phyloP scores from a whole-genome alignment of 2,113 vertebrate genomes.

The Capreolus pygargus region DNA sequence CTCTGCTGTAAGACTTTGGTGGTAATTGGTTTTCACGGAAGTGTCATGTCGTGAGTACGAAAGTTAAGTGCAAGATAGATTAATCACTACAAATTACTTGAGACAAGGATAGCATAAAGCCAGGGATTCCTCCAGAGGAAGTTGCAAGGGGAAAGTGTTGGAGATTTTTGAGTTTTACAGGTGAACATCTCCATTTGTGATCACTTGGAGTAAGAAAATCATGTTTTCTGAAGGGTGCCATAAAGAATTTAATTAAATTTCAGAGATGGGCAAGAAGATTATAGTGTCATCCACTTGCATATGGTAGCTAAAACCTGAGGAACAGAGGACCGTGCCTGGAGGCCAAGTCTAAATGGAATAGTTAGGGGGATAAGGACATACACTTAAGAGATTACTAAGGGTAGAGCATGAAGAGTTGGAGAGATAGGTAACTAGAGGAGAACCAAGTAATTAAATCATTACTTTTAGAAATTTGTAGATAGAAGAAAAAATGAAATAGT shows the following conservation, averaged over 20 bases:
- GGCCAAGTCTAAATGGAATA: neutral
- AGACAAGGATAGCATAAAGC: neutral
- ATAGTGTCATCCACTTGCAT: neutral
- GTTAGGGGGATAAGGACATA: neutral
- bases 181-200: neutral
- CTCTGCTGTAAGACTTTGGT: neutral
- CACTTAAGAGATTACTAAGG: neutral
- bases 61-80: neutral
- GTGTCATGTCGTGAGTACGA: neutral
- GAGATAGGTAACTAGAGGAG: neutral
- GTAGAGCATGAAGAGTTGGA: neutral
- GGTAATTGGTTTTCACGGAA: neutral
- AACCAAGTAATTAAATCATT: neutral
- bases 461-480: neutral
- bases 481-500: neutral
- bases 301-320: neutral
- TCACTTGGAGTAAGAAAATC: neutral
- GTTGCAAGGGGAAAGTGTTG: neutral
- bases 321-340: neutral
- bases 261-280: neutral
- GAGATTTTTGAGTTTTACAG: neutral
- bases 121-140: neutral
- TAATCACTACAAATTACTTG: neutral
- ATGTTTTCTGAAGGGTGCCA: neutral
- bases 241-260: neutral